phyloP scores from a whole-genome alignment of 2,797 vertebrate species.

The Lophotriccus pileatus region DNA sequence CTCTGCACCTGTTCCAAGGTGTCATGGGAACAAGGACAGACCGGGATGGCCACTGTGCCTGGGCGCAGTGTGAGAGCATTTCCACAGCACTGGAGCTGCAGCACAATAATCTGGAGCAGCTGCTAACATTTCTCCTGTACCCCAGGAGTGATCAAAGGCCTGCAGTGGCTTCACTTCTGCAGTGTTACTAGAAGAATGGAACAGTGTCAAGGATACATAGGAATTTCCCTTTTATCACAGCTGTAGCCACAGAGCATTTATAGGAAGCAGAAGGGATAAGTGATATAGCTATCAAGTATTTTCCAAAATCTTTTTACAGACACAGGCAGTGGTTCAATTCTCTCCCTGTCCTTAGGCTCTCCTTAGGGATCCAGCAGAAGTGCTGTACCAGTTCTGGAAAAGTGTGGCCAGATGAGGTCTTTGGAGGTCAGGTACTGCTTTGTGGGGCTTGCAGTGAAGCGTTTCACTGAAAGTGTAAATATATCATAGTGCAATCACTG shows the following conservation, averaged over 20 bases:
- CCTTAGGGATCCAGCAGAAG: background rate
- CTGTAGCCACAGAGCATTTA: background rate
- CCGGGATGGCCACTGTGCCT: accelerated
- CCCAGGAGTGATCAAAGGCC: background rate
- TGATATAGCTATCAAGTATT: background rate
- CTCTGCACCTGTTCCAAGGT: background rate
- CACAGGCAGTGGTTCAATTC: background rate
- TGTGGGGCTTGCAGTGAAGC: background rate
- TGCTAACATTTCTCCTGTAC: background rate
- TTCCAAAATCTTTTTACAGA: background rate
- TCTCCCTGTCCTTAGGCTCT: background rate
- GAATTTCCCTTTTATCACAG: slow-evolving; percentile 19
- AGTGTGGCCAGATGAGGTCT: background rate
- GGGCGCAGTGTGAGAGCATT: accelerated
- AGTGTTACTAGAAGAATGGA: background rate
- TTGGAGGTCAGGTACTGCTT: background rate
- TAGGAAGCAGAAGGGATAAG: background rate
- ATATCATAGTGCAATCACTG: background rate
- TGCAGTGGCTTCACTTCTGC: background rate
- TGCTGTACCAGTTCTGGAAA: background rate
- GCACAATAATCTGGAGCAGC: background rate
- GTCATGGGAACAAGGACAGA: accelerated
- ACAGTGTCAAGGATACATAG: background rate
- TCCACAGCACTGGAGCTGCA: accelerated
- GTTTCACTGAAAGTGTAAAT: background rate